Percentiles rank a stretch among this genome's conserved stretches.
Conservation (phyloP, 2,113 vertebrate genomes). For the Microcebus murinus region DNA sequence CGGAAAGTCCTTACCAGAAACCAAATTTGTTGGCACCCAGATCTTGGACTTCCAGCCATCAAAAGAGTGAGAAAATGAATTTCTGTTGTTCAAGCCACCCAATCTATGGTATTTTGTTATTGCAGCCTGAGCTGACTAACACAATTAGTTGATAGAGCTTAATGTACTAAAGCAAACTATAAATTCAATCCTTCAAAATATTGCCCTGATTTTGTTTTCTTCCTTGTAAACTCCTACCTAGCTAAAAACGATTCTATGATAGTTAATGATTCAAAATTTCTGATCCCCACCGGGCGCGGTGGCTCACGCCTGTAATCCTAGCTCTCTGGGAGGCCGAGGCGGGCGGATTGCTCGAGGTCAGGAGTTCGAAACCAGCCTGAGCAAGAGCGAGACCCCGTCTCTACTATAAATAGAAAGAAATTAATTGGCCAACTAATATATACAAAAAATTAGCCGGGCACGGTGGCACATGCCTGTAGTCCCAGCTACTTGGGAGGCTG, state of each 20-base stretch:
- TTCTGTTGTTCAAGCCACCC: neutral
- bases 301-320: too few relatives aligned
- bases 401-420: too few relatives aligned
- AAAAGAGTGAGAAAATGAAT: neutral
- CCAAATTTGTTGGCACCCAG: neutral
- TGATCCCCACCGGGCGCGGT: too few relatives aligned
- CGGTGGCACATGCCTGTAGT: too few relatives aligned
- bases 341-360: too few relatives aligned
- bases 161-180: neutral
- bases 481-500: too few relatives aligned
- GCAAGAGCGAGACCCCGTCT: too few relatives aligned
- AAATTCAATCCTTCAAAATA: neutral
- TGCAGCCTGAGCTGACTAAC: neutral
- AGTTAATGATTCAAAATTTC: neutral
- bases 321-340: too few relatives aligned
- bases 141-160: neutral
- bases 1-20: neutral
- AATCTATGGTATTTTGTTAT: neutral
- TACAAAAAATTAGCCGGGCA: too few relatives aligned
- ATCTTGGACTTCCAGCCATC: neutral
- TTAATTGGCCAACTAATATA: too few relatives aligned
- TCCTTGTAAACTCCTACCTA: neutral
- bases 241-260: neutral
- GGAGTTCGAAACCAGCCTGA: too few relatives aligned
- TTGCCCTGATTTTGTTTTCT: neutral